A percentile compares a stretch with the other conserved stretches of the same genome.
These are phyloP conservation scores for Anguilla megastoma DNA, from an alignment of 2,797 vertebrate species.

Conservation along the genomic window DNA sequence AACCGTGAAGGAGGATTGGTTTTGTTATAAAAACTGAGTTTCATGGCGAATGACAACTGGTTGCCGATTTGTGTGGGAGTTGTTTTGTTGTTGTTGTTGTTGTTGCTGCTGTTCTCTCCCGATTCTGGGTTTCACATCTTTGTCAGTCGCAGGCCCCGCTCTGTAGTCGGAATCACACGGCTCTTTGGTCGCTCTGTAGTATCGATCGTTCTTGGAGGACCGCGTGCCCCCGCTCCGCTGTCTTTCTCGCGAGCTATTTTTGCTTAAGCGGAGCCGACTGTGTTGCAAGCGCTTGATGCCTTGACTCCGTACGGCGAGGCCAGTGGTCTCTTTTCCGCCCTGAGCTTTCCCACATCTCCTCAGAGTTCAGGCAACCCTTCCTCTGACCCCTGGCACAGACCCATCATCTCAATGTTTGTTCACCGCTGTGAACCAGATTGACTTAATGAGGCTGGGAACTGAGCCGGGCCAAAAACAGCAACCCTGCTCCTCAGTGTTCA, in stretches of 20 bases:
- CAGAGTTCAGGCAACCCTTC: slow-evolving; percentile 10
- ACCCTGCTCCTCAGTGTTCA: slow-evolving; percentile 1
- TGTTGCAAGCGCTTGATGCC: not conserved
- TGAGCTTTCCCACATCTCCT: slow-evolving; percentile 12
- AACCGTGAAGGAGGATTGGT: not conserved
- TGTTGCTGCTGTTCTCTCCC: not conserved
- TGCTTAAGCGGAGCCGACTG: not conserved
- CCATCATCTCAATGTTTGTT: slow-evolving; percentile 26
- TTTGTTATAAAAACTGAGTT: not conserved
- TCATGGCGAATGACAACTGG: not conserved
- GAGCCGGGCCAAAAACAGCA: slow-evolving; percentile 30
- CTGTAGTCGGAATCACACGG: not conserved
- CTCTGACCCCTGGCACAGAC: slow-evolving; percentile 27
- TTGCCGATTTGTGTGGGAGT: slow-evolving; percentile 15
- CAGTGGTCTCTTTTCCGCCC: not conserved
- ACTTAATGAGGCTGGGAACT: slow-evolving; percentile 22
- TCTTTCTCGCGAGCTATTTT: not conserved
- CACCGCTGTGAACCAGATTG: slow-evolving; percentile 24
- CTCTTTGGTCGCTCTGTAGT: not conserved
- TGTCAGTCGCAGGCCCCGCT: not conserved
- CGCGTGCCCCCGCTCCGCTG: not conserved
- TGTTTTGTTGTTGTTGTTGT: not conserved
- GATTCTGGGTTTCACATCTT: not conserved
- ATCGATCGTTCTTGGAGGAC: not conserved
- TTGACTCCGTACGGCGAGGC: not conserved